These are phyloP conservation scores for Danio choprae DNA, from an alignment of 2,797 vertebrate species.

Conservation along the genomic window DNA sequence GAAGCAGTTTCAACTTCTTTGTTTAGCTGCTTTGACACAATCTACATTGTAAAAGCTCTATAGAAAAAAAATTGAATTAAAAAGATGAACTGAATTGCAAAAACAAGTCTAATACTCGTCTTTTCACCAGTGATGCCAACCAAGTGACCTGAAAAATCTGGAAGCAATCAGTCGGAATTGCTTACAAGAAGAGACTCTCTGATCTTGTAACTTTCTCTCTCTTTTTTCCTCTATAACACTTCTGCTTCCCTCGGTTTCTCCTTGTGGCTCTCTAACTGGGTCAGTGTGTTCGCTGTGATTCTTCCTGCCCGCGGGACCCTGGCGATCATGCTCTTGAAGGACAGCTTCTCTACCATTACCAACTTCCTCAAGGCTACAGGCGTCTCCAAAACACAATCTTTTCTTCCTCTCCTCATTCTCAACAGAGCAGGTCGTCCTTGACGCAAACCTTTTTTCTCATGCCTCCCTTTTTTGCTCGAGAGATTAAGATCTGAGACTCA, in stretches of 20 bases:
- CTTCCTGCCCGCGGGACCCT: constrained; percentile 5
- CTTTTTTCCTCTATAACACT: neutral
- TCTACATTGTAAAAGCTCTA: too few relatives aligned
- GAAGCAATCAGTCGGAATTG: neutral
- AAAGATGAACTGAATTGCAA: too few relatives aligned
- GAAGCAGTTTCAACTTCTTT: too few relatives aligned
- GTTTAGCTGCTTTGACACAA: too few relatives aligned
- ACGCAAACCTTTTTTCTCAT: constrained; percentile 14
- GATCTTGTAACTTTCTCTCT: constrained; percentile 23
- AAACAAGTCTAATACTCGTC: neutral
- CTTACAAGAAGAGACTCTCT: constrained; percentile 8
- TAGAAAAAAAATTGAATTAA: too few relatives aligned
- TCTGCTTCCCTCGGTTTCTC: constrained; percentile 9
- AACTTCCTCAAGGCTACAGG: constrained; percentile 31
- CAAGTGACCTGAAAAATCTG: constrained; percentile 19
- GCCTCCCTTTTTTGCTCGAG: constrained; percentile 9
- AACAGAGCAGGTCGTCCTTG: constrained; percentile 8
- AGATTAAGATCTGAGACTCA: constrained; percentile 48
- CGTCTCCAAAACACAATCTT: constrained; percentile 2
- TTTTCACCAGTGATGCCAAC: constrained; percentile 35
- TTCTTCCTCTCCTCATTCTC: constrained; percentile 24
- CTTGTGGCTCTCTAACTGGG: constrained; percentile 47
- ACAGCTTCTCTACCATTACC: constrained; percentile 33
- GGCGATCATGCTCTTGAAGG: constrained; percentile 26
- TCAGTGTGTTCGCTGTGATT: constrained; percentile 45